Base-by-base conservation (phyloP, 2,113 vertebrate species). In the Pituophis catenifer region DNA sequence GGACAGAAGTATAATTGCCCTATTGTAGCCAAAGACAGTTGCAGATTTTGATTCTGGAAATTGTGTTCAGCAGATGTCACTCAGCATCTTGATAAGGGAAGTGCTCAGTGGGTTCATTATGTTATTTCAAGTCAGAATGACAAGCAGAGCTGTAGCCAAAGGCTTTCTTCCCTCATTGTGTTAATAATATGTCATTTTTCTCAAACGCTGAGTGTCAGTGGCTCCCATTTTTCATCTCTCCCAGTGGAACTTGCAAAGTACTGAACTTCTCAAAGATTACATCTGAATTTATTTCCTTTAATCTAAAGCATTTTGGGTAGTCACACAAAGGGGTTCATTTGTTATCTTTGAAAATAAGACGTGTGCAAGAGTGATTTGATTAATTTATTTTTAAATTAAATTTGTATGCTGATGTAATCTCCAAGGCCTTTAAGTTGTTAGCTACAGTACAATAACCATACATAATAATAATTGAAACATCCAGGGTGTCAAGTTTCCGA, bases 91-190 rank as follows among this genome's bases (percentile, higher is more conserved):
- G 55, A 54, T 12, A 24, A 24, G 92, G 17, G 93, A 92, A 94
- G 81, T 85, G 81, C 50, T 93, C 55, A 19, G 89, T 90, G 92
- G 90, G 92, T 93, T 93, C 92, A 93, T 93, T 93, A 90, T 93
- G 92, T 86, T 85, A 58, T 93, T 93, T 93, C 92, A 93, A 93
- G 81, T 93, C 92, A 93, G 89, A 93, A 86, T 93, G 92, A 93
- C 92, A 93, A 93, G 92, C 81, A 29, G 50, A 93, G 81, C 57
- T 87, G 81, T 93, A 93, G 92, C 92, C 92, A 93, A 93, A 90
- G 89, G 92, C 92, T 52, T 54, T 29, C 57, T 38, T 50, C 75
- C 48, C n/a, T 93, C 81, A 90, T 86, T 90, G 92, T 90, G 58
- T 29, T 93, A 93, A 93, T 93, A 93, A 87, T 93, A 86, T 93